These are phyloP conservation scores for Axinella damicornis DNA, from an alignment of 37 sponge, comb jelly and placozoan genomes.

Conservation along the genomic window DNA sequence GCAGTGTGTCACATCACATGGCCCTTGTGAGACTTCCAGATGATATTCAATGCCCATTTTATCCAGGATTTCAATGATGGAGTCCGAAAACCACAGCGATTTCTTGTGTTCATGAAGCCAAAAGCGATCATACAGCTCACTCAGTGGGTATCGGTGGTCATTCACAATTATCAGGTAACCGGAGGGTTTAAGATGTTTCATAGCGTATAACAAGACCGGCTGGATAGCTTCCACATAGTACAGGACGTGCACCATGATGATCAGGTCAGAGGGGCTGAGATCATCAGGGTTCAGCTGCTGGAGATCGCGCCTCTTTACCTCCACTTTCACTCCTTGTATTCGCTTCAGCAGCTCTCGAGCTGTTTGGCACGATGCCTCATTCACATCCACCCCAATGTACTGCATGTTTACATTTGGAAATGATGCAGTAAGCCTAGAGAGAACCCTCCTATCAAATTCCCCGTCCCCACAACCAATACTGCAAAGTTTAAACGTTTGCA, in stretches of 20 bases:
- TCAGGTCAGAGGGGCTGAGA: not conserved
- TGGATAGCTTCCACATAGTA: not conserved
- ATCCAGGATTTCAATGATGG: not conserved
- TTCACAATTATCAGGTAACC: not conserved
- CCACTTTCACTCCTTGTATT: not conserved
- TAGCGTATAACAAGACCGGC: not conserved
- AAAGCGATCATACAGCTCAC: not conserved
- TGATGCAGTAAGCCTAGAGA: not conserved
- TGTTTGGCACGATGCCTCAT: not conserved
- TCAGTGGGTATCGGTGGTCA: too few relatives aligned
- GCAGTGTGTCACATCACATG: not conserved
- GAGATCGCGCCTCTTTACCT: not conserved
- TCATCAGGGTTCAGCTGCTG: not conserved
- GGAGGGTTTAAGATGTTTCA: not conserved
- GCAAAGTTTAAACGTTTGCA: not conserved
- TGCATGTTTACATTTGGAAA: not conserved
- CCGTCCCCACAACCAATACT: conserved; percentile 10
- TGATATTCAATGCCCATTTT: not conserved
- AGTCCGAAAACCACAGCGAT: not conserved
- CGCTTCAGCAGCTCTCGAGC: not conserved
- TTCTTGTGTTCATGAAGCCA: not conserved
- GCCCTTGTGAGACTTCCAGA: not conserved
- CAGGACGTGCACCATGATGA: not conserved
- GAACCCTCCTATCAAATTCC: not conserved
- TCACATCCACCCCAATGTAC: conserved; percentile 10